Conservation (phyloP, 2,888 invertebrate genomes). For the Pomacea canaliculata region DNA sequence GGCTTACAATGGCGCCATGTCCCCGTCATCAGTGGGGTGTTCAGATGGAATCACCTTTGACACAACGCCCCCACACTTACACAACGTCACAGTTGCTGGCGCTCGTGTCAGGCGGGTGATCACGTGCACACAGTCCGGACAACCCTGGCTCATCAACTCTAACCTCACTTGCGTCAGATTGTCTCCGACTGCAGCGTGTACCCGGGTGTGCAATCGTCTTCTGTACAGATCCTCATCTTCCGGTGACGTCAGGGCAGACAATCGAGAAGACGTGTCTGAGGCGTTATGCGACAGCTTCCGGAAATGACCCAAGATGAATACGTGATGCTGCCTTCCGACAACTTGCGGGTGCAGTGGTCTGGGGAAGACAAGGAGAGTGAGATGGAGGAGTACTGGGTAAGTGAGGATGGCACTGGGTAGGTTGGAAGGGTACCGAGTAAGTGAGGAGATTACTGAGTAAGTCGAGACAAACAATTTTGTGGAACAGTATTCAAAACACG, state of each 20-base stretch:
- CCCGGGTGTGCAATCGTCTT: constrained; percentile 4
- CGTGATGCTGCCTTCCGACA: constrained; percentile 37
- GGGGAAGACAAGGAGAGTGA: constrained; percentile 34
- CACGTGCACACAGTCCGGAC: constrained; percentile 16
- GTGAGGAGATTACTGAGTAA: no score
- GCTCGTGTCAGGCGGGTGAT: constrained; percentile 4
- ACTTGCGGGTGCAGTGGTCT: constrained; percentile 37
- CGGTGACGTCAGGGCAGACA: background rate
- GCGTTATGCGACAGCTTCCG: constrained; percentile 25
- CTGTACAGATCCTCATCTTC: background rate
- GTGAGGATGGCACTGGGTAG: no score
- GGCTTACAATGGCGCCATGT: constrained; percentile 52
- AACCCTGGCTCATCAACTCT: constrained; percentile 27
- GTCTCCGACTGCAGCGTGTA: constrained; percentile 4
- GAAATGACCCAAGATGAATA: constrained; percentile 16
- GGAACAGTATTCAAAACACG: no score
- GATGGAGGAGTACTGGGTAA: constrained; percentile 30
- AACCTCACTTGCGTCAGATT: constrained; percentile 28
- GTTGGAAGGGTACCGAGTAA: no score
- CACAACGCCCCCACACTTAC: constrained; percentile 19
- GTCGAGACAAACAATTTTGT: no score
- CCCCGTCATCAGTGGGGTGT: constrained; percentile 44
- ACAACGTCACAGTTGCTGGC: constrained; percentile 6
- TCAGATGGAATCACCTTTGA: constrained; percentile 49
- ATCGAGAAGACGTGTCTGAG: constrained; percentile 28